Conservation (phyloP, 2,113 vertebrate species). For the Platysternon megacephalum region DNA sequence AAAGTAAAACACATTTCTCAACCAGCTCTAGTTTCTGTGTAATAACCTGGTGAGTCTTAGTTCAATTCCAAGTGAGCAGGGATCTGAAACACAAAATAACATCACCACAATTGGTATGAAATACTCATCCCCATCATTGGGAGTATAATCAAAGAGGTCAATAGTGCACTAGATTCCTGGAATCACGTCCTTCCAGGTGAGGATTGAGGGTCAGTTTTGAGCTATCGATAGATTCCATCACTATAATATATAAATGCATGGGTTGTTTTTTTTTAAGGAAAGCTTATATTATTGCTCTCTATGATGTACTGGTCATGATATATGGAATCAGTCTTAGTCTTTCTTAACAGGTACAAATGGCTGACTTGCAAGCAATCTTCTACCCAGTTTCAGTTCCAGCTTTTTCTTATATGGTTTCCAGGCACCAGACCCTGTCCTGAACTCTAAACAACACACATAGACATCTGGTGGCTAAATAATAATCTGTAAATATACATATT, state of each 20-base stretch:
- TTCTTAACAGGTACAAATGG: not conserved
- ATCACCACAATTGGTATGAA: not conserved
- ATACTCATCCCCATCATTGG: not conserved
- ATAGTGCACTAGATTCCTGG: not conserved
- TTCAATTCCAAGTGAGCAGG: not conserved
- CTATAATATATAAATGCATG: not conserved
- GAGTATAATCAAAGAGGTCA: not conserved
- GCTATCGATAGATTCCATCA: not conserved
- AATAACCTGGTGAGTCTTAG: not conserved
- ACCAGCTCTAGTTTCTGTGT: not conserved
- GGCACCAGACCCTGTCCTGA: not conserved
- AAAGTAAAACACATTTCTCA: not conserved
- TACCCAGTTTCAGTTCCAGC: not conserved
- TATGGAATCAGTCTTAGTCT: not conserved
- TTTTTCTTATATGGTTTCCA: not conserved
- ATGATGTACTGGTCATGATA: not conserved
- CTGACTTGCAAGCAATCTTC: not conserved
- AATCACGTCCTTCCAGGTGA: not conserved
- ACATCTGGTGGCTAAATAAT: not conserved
- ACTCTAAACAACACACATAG: not conserved
- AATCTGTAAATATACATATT: rapidly evolving
- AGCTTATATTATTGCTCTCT: not conserved
- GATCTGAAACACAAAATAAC: not conserved
- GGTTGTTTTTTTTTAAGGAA: not conserved
- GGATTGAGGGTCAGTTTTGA: not conserved